Conservation (phyloP, 2,113 vertebrate genomes). For the Tetrax tetrax region DNA sequence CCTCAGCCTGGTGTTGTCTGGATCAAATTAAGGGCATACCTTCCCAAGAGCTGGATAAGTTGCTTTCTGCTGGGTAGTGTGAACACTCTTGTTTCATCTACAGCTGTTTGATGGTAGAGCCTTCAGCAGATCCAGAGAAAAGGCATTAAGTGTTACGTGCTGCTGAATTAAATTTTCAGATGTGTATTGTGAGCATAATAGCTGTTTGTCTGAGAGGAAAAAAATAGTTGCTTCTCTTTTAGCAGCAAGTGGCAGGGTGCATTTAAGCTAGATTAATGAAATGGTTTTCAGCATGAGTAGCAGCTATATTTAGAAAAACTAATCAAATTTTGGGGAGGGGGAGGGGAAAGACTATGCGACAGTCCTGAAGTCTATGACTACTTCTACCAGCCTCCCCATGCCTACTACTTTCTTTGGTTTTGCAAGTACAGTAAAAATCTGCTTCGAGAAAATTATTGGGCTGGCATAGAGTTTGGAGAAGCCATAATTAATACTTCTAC, state of each 20-base stretch:
- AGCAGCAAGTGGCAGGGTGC: background rate
- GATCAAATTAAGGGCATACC: background rate
- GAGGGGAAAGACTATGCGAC: background rate
- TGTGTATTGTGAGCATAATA: rapidly evolving
- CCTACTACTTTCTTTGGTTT: background rate
- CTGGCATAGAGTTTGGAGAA: background rate
- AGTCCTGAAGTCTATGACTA: background rate
- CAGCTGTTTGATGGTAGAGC: background rate
- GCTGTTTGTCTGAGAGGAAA: background rate
- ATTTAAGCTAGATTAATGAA: background rate
- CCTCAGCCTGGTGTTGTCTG: rapidly evolving
- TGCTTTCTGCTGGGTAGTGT: background rate
- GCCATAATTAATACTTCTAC: background rate
- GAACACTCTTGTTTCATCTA: background rate
- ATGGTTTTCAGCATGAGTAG: background rate
- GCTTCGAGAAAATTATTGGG: background rate
- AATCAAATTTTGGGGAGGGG: background rate
- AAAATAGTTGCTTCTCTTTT: background rate
- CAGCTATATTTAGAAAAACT: background rate
- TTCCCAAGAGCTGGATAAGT: background rate
- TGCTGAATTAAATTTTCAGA: background rate
- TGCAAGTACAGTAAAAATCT: background rate
- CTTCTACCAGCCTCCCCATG: background rate
- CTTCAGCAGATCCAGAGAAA: background rate
- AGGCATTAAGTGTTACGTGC: background rate